Conservation (phyloP, 1,140 invertebrate species). For the Temnothorax longispinosus region DNA sequence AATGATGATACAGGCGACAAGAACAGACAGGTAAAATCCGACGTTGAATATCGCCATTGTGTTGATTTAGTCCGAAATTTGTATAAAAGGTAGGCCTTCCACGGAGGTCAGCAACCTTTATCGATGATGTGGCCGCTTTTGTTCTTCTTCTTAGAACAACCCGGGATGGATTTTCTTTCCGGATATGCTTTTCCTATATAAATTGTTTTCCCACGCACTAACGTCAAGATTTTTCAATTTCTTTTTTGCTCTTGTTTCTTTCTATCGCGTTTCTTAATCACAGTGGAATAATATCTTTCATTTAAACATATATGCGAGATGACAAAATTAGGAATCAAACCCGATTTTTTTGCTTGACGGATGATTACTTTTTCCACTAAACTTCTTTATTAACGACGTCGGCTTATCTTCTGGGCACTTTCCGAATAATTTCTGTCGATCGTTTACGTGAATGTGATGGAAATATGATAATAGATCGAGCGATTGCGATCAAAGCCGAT, state of each 20-base stretch:
- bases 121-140: neutral
- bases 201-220: neutral
- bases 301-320: neutral
- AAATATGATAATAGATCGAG: neutral
- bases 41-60: conserved; percentile 13
- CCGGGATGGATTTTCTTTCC: neutral
- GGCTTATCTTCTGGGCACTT: neutral
- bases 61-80: neutral
- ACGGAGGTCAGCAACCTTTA: conserved; percentile 1
- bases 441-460: neutral
- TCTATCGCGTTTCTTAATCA: neutral
- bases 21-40: neutral
- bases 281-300: neutral
- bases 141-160: neutral
- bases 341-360: neutral
- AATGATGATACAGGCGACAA: conserved; percentile 11
- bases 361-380: neutral
- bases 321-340: neutral
- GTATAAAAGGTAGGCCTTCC: neutral
- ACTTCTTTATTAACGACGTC: neutral
- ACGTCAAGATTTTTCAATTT: neutral
- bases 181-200: neutral
- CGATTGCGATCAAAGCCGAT: neutral
- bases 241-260: neutral
- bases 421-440: neutral